Conservation (phyloP, 1,140 invertebrate genomes). For the Fopius arisanus region DNA sequence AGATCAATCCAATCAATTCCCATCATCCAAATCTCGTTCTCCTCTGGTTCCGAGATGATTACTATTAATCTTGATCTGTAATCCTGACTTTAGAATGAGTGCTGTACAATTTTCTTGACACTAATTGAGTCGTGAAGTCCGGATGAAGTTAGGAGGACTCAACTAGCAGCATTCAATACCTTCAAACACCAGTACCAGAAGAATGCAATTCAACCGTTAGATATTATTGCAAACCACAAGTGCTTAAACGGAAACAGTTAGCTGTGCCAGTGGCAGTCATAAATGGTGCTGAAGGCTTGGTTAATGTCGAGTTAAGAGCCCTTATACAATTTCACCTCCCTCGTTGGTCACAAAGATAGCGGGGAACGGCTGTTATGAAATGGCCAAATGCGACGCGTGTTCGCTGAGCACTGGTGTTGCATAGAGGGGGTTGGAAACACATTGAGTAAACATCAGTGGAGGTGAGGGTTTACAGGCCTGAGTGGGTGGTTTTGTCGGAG, state of each 20-base stretch:
- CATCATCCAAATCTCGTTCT: too few species aligned
- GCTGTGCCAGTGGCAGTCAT: conserved; percentile 6
- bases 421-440: neutral
- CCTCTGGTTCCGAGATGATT: too few species aligned
- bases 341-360: conserved; percentile 26
- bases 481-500: neutral
- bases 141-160: too few species aligned
- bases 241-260: neutral
- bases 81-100: too few species aligned
- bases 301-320: conserved; percentile 10
- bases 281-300: neutral
- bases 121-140: too few species aligned
- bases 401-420: neutral
- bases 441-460: neutral
- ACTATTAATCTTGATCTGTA: too few species aligned
- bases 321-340: neutral
- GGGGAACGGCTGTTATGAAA: conserved; percentile 27
- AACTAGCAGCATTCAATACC: neutral
- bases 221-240: conserved; percentile 16
- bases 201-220: neutral
- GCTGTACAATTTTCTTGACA: too few species aligned
- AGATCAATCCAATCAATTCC: too few species aligned
- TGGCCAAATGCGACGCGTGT: conserved; percentile 18
- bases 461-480: neutral
- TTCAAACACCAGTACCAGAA: neutral